Conservation (phyloP, 2,888 invertebrate genomes). For the Esperia sulphurella region DNA sequence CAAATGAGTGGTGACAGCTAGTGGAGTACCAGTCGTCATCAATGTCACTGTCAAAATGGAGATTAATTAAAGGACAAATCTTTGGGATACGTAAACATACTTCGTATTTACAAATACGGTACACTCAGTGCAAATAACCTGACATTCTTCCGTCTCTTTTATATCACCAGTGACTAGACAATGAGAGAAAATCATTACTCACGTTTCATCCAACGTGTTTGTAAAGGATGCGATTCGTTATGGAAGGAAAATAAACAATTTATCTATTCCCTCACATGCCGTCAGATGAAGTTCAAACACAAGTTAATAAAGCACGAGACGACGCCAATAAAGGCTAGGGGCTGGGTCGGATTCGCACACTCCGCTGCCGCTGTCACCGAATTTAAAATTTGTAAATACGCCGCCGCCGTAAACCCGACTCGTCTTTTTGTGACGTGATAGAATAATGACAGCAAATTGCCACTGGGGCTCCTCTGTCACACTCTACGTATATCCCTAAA, state of each 20-base stretch:
- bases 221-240: background rate
- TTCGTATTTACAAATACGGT: too few species aligned
- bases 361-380: conserved; percentile 26
- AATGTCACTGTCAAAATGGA: too few species aligned
- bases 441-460: conserved; percentile 59
- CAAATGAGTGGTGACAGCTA: too few species aligned
- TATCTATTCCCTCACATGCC: conserved; percentile 53
- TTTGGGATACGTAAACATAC: too few species aligned
- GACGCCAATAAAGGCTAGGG: conserved; percentile 58
- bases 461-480: conserved; percentile 10
- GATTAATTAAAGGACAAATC: too few species aligned
- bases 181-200: too few species aligned
- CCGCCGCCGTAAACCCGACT: conserved; percentile 39
- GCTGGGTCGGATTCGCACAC: conserved; percentile 50
- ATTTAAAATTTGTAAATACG: conserved; percentile 62
- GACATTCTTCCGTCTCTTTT: too few species aligned
- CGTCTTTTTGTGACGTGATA: conserved; percentile 58
- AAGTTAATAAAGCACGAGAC: conserved; percentile 54
- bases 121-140: too few species aligned
- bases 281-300: conserved; percentile 55
- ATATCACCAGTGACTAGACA: too few species aligned
- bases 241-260: conserved; percentile 60
- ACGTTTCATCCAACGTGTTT: too few species aligned
- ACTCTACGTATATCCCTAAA: background rate
- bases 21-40: too few species aligned